Evolutionary conservation across 2,113 vertebrate genomes (phyloP).

Genomic region (Elanus axillaris): DNA sequence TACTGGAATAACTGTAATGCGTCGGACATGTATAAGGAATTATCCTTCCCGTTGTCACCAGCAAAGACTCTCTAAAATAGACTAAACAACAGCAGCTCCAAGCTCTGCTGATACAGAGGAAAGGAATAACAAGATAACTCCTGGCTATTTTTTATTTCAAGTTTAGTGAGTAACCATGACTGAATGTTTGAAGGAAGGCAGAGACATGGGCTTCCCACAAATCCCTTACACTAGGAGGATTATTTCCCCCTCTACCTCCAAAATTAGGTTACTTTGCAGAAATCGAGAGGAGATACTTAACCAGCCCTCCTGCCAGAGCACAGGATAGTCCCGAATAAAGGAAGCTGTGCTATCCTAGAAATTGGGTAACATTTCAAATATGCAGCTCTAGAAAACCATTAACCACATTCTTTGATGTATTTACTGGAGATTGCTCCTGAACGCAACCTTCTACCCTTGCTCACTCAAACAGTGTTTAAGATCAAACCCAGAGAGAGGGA

Average conservation of each 20-base stretch:
- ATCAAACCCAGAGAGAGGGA: not conserved
- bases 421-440: not conserved
- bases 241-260: not conserved
- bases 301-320: not conserved
- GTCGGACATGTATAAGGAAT: fast-evolving
- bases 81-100: not conserved
- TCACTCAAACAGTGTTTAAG: fast-evolving
- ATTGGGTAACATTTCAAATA: not conserved
- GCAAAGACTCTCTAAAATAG: not conserved
- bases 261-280: not conserved
- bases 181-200: not conserved
- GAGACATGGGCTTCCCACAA: not conserved
- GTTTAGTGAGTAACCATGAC: fast-evolving
- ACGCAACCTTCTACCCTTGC: not conserved
- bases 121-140: not conserved
- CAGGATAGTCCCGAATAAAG: fast-evolving
- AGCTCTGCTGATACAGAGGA: fast-evolving
- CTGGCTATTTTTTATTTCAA: not conserved
- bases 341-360: not conserved
- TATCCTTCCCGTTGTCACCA: not conserved
- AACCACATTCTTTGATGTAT: not conserved
- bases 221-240: fast-evolving
- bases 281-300: not conserved
- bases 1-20: not conserved
- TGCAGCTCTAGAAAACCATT: not conserved